Evolutionary conservation across 2,113 vertebrate species (phyloP).

Genomic region (Morone chrysops): DNA sequence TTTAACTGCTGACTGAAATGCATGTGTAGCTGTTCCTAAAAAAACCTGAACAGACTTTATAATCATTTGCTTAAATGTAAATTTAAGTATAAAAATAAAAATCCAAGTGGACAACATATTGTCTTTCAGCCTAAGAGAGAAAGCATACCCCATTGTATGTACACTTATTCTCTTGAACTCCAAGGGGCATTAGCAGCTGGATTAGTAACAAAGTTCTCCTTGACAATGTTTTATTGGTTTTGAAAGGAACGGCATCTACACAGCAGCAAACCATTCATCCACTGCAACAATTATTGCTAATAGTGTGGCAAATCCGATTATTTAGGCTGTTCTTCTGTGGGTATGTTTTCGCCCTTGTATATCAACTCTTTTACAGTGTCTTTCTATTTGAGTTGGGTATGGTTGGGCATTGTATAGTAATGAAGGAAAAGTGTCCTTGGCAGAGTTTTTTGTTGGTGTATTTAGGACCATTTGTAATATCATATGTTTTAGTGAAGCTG

Average conservation of each 20-base stretch:
- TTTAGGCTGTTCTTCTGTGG: constrained; percentile 40
- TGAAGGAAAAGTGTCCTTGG: neutral
- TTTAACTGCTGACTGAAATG: neutral
- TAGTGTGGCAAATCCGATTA: constrained; percentile 65
- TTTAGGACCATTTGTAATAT: constrained; percentile 5
- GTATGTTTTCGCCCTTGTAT: constrained; percentile 9
- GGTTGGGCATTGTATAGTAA: neutral
- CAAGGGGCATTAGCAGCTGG: constrained; percentile 1
- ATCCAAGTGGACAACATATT: neutral
- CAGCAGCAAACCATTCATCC: constrained; percentile 53
- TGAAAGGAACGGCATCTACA: constrained; percentile 43
- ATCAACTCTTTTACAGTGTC: neutral
- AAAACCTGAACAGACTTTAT: neutral
- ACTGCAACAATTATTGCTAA: constrained; percentile 50
- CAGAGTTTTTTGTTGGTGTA: neutral
- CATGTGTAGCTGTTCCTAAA: neutral
- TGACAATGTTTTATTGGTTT: constrained; percentile 58
- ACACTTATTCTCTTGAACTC: neutral
- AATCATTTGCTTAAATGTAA: neutral
- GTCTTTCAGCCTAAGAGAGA: neutral
- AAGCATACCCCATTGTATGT: neutral
- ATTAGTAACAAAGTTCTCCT: constrained; percentile 55
- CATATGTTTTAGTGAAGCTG: neutral
- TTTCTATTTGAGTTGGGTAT: neutral
- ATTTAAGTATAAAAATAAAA: neutral